phyloP scores from a whole-genome alignment of 1,140 invertebrate species.

The Danaus melanippus region DNA sequence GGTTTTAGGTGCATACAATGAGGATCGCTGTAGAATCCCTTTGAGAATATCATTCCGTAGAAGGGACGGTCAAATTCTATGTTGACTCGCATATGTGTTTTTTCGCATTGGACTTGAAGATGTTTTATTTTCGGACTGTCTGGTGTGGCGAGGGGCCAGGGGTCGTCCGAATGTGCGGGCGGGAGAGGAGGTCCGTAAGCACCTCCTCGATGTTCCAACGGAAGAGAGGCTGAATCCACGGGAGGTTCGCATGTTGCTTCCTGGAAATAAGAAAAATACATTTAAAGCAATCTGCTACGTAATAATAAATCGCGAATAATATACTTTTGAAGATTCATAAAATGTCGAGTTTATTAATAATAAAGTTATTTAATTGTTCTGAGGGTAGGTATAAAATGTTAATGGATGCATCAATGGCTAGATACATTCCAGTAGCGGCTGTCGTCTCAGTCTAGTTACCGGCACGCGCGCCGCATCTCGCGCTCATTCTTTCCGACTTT shows the following conservation, averaged over 20 bases:
- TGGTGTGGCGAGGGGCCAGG: conserved; percentile 86
- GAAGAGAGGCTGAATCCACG: conserved; percentile 83
- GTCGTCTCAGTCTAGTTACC: conserved; percentile 61
- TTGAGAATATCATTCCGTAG: conserved; percentile 96
- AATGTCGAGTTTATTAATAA: too few species aligned
- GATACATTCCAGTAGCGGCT: conserved; percentile 42
- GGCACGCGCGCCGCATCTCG: conserved; percentile 42
- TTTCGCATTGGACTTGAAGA: conserved; percentile 95
- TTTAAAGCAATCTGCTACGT: background rate
- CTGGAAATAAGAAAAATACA: conserved; percentile 68
- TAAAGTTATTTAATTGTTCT: conserved; percentile 10
- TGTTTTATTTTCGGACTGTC: conserved; percentile 94
- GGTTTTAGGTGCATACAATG: conserved; percentile 93
- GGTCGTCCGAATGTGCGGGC: conserved; percentile 76
- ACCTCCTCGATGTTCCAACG: conserved; percentile 81
- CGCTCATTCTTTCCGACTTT: conserved; percentile 63
- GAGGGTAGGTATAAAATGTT: conserved; percentile 2
- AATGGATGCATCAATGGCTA: conserved; percentile 35
- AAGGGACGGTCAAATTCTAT: conserved; percentile 96
- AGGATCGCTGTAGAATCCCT: conserved; percentile 91
- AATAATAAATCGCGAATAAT: conserved; percentile 5
- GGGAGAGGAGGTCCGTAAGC: conserved; percentile 80
- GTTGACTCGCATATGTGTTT: conserved; percentile 95
- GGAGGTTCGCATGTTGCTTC: conserved; percentile 82
- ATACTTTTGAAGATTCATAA: background rate